Base-by-base conservation (phyloP, 2,113 vertebrate genomes). In the Micronycteris hirsuta region DNA sequence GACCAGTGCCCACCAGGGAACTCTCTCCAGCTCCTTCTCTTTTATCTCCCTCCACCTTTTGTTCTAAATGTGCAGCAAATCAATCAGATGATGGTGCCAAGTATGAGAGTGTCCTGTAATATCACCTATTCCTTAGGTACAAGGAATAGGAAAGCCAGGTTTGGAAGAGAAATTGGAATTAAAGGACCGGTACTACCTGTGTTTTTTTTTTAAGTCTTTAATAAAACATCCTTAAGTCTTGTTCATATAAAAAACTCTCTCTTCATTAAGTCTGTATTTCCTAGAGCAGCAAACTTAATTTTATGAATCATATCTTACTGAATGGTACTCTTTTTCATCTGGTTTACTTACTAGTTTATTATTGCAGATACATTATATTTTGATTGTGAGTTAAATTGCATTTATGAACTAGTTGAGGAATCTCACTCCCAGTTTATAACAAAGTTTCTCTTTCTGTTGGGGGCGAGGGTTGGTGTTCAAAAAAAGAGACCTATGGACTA, bases 381-480 rank as follows among this genome's bases (percentile, higher is more conserved):
- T 96, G 61, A 91, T 91, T 94, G 88, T 19, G 2, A 83, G 68
- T 89, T 92, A 76, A 89, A 63, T 45, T 88, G 38, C 24, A 88
- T 85, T 89, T 89, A 89, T 36, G 38, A 93, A 81, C 78, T 22
- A 45, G 41, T 82, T 73, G 73, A 31, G 28, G 67, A 74, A 68
- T 41, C n/a, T 80, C 49, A 31, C 74, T 80, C 28, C 41, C 5
- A 56, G 7, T 89, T 81, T 74, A 19, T 81, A 54, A 67, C n/a
- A 38, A 63, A 78, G 45, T 63, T 78, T 73, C 54, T 80, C 17
- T 81, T 36, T 49, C 33, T 28, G 5, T 86, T 33, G 9, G 31
- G 67, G 47, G 20, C 1, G 61, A 10, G 61, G 12, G 58, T 61
- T 12, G 9, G 22, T 15, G 36, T 38, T 81, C 11, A 63, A 67